Evolutionary conservation across 2,797 vertebrate genomes (phyloP).

Genomic region (Halcyon leucocephala): DNA sequence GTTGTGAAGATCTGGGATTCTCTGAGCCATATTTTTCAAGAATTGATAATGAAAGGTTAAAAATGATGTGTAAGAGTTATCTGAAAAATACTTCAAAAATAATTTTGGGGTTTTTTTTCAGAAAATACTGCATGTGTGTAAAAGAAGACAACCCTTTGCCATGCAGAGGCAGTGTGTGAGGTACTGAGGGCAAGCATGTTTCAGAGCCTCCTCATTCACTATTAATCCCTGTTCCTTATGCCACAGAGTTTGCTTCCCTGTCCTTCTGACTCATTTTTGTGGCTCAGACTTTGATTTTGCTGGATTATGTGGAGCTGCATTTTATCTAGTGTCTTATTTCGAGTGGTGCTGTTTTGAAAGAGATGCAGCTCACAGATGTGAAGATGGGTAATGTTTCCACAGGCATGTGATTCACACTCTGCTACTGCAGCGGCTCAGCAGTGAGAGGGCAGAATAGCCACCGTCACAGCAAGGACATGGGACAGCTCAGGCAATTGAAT

Average conservation of each 20-base stretch:
- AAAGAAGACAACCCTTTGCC: neutral
- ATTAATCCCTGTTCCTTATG: neutral
- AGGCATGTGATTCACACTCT: neutral
- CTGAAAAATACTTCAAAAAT: neutral
- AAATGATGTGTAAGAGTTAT: neutral
- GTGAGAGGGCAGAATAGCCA: neutral
- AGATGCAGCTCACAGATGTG: neutral
- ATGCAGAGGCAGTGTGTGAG: neutral
- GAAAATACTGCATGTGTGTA: neutral
- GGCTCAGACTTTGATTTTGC: neutral
- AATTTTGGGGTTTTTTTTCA: too few species aligned
- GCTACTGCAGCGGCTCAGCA: fast-evolving
- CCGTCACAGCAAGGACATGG: neutral
- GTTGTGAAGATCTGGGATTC: neutral
- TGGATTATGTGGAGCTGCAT: neutral
- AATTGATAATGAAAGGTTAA: neutral
- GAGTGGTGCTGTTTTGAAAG: neutral
- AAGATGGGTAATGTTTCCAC: neutral
- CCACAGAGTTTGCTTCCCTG: neutral
- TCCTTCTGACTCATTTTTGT: neutral
- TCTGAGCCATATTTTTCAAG: neutral
- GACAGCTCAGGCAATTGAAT: neutral
- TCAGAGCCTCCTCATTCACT: neutral
- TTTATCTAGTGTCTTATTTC: neutral
- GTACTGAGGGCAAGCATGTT: neutral